Evolutionary conservation across 1,140 invertebrate genomes (phyloP).

Genomic region (Zaprionus africanus): DNA sequence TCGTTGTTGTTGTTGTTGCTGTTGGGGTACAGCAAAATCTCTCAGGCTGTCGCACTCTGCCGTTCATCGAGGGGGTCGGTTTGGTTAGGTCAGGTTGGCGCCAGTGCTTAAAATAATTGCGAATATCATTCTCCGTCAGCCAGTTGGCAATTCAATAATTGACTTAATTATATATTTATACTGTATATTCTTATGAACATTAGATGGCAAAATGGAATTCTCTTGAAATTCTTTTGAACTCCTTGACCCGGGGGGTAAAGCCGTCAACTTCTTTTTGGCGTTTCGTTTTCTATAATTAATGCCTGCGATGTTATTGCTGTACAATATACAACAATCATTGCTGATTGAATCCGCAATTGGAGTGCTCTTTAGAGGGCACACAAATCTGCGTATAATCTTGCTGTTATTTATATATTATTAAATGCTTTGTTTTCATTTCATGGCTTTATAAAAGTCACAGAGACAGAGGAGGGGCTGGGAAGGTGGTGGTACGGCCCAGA

Average conservation of each 20-base stretch:
- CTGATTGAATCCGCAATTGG: constrained; percentile 33
- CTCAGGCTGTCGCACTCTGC: not conserved
- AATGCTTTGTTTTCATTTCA: constrained; percentile 35
- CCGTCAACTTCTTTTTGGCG: not conserved
- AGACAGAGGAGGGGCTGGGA: not conserved
- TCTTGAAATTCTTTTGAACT: constrained; percentile 30
- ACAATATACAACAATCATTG: constrained; percentile 26
- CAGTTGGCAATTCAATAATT: constrained; percentile 33
- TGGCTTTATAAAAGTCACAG: constrained; percentile 22
- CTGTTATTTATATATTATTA: constrained; percentile 42
- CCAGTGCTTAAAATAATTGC: constrained; percentile 66
- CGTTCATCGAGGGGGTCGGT: not conserved
- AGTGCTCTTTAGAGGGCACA: not conserved
- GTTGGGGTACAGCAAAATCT: not conserved
- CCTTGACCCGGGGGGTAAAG: not conserved
- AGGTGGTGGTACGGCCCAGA: not conserved
- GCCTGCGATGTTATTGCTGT: constrained; percentile 15
- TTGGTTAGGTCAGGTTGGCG: constrained; percentile 42
- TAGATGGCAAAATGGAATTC: constrained; percentile 7
- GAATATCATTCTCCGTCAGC: constrained; percentile 38
- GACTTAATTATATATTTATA: constrained; percentile 41
- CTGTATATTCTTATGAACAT: constrained; percentile 1
- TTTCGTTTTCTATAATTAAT: constrained; percentile 33
- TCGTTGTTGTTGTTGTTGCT: not conserved
- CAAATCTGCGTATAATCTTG: constrained; percentile 31